Evolutionary conservation across 2,113 vertebrate genomes (phyloP).

Genomic region (Benitochromis conjunctus): DNA sequence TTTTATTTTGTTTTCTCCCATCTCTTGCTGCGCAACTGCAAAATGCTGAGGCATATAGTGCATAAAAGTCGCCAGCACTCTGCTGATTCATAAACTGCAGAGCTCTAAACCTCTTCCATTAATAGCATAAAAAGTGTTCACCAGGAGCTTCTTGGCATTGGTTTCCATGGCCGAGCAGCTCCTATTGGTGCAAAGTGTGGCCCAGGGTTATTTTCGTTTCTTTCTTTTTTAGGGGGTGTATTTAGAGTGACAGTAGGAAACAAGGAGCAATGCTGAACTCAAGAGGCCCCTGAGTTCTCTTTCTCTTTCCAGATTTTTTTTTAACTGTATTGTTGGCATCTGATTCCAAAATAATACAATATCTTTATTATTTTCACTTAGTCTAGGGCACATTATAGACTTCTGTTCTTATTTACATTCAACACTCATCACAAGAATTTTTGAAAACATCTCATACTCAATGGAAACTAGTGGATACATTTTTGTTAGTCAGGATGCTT

Average conservation of each 20-base stretch:
- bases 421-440: not conserved
- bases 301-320: not conserved
- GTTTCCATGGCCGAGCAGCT: not conserved
- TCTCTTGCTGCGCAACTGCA: not conserved
- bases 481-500: not conserved
- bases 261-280: not conserved
- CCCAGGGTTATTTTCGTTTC: accelerated
- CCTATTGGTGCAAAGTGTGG: not conserved
- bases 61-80: not conserved
- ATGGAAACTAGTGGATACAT: not conserved
- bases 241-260: not conserved
- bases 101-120: not conserved
- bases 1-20: not conserved
- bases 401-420: not conserved
- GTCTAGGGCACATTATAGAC: not conserved
- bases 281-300: not conserved
- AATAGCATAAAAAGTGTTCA: not conserved
- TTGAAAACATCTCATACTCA: not conserved
- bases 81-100: not conserved
- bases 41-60: not conserved
- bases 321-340: not conserved
- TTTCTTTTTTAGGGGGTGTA: not conserved
- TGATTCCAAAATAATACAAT: not conserved
- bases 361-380: not conserved
- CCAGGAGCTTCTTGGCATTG: not conserved